Percentiles rank a stretch among this genome's conserved stretches.
Conservation (phyloP, 1,140 invertebrate genomes). For the Chionoecetes opilio region DNA sequence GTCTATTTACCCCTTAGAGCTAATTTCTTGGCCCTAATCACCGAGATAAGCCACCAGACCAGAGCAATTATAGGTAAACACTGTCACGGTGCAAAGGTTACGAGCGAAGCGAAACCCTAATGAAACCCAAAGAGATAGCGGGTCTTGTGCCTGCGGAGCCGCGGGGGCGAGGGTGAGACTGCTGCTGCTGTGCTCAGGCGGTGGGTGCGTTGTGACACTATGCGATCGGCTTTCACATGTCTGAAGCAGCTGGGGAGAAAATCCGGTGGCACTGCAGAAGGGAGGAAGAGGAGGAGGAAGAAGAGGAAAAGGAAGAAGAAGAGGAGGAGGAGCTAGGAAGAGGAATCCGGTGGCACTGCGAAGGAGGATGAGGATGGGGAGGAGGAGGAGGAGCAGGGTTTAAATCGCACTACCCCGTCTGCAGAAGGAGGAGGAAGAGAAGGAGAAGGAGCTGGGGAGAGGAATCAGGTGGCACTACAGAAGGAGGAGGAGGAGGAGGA, state of each 20-base stretch:
- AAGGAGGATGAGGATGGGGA: neutral
- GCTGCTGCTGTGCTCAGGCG: neutral
- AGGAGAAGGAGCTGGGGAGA: neutral
- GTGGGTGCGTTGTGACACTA: neutral
- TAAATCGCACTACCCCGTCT: too few relatives aligned
- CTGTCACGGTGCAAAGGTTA: neutral
- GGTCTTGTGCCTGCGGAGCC: neutral
- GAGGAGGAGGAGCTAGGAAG: neutral
- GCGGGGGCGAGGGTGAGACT: neutral
- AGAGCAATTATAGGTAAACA: conserved; percentile 9
- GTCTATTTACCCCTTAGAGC: neutral
- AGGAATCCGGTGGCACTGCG: neutral
- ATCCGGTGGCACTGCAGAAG: neutral
- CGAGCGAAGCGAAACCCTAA: neutral
- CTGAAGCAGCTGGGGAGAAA: neutral
- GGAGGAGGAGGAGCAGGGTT: neutral
- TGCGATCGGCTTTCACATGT: neutral
- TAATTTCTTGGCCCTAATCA: neutral
- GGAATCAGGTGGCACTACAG: too few relatives aligned
- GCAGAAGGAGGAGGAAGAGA: neutral
- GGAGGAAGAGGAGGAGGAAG: neutral
- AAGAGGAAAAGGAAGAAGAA: neutral
- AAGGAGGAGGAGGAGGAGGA: neutral
- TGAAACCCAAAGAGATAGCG: neutral
- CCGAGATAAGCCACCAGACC: neutral